Conservation (phyloP, 2,888 invertebrate genomes). For the Myathropa florea region DNA sequence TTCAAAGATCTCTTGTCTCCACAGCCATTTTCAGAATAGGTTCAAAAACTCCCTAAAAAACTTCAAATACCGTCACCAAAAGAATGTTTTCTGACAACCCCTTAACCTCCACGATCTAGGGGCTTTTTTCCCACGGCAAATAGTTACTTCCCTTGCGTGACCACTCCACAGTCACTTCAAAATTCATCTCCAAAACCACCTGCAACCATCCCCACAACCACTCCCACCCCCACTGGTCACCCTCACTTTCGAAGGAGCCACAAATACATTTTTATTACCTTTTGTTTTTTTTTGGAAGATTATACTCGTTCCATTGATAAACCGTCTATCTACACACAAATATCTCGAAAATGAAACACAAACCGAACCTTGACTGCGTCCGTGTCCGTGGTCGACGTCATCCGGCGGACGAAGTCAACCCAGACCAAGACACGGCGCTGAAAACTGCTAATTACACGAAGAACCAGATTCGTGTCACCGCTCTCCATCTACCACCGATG, state of each 20-base stretch:
- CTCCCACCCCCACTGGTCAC: not conserved
- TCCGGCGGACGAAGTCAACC: not conserved
- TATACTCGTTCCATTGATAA: not conserved
- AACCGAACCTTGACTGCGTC: not conserved
- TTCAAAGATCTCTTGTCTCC: too few species aligned
- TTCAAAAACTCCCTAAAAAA: too few species aligned
- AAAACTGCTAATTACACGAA: constrained; percentile 44
- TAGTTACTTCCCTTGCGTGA: too few species aligned
- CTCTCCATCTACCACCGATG: not conserved
- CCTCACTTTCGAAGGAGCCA: not conserved
- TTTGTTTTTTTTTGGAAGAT: not conserved
- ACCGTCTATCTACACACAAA: not conserved
- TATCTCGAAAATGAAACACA: not conserved
- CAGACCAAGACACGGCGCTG: not conserved
- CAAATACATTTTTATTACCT: too few species aligned
- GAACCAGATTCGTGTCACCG: constrained; percentile 32
- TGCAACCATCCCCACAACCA: not conserved
- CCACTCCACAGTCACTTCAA: too few species aligned
- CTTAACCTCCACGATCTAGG: too few species aligned
- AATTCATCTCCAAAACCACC: too few species aligned
- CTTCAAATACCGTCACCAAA: too few species aligned
- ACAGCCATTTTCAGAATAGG: too few species aligned
- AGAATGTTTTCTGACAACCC: too few species aligned
- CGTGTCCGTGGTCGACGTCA: not conserved
- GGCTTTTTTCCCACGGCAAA: too few species aligned